A percentile compares a stretch with the other conserved stretches of the same genome.
These are phyloP conservation scores for Orcinus orca DNA, from an alignment of 2,113 vertebrate genomes.

Conservation along the genomic window DNA sequence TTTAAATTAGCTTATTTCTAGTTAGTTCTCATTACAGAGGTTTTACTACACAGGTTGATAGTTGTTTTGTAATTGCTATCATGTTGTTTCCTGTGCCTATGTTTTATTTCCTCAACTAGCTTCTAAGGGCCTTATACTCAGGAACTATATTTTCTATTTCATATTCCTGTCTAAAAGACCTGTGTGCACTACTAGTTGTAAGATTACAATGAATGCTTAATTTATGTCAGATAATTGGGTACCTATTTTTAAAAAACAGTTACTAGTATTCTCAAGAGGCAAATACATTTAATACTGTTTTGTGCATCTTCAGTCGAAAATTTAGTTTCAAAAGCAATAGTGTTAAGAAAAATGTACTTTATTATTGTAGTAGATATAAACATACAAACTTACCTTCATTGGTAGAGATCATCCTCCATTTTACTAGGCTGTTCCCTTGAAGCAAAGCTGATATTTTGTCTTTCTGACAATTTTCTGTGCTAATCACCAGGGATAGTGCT, in stretches of 20 bases:
- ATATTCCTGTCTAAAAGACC: background rate
- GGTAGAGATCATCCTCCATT: background rate
- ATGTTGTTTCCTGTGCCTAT: background rate
- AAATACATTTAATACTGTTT: background rate
- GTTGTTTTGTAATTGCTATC: background rate
- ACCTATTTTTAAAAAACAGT: background rate
- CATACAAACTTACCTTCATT: background rate
- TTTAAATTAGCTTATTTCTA: background rate
- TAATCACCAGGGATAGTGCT: background rate
- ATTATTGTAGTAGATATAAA: background rate
- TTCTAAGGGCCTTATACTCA: background rate
- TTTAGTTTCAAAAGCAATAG: slow-evolving; percentile 8
- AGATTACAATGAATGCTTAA: background rate
- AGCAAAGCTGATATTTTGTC: background rate
- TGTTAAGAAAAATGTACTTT: background rate
- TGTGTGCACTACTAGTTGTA: background rate
- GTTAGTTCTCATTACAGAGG: background rate
- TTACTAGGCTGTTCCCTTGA: background rate
- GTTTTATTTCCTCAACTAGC: background rate
- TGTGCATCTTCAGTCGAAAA: background rate
- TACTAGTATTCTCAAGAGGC: background rate
- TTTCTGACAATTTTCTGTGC: background rate
- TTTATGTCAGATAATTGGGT: background rate
- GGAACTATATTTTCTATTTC: background rate
- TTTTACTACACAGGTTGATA: background rate